phyloP scores from a whole-genome alignment of 2,888 invertebrate genomes.

The Melanargia galathea region DNA sequence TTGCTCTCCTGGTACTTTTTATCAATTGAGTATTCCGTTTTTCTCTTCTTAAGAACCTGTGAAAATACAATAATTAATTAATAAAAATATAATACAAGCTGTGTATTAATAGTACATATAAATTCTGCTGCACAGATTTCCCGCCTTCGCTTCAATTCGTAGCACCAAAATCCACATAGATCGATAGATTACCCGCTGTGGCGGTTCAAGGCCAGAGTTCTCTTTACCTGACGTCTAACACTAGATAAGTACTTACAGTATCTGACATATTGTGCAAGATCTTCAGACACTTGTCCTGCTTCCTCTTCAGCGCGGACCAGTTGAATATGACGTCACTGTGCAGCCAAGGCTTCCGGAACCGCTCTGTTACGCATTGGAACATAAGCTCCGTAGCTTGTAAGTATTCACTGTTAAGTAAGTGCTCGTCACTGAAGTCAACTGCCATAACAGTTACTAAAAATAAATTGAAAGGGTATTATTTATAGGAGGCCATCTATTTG shows the following conservation, averaged over 20 bases:
- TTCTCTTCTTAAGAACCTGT: not conserved
- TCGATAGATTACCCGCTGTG: too few relatives aligned
- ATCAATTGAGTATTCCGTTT: not conserved
- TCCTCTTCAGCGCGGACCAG: slow-evolving; percentile 56
- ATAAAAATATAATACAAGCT: too few relatives aligned
- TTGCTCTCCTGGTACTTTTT: not conserved
- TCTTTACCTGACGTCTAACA: too few relatives aligned
- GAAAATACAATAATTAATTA: too few relatives aligned
- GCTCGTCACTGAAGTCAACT: slow-evolving; percentile 60
- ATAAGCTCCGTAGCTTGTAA: slow-evolving; percentile 61
- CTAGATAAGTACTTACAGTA: slow-evolving; percentile 57
- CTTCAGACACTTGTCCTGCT: slow-evolving; percentile 59
- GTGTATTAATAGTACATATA: too few relatives aligned
- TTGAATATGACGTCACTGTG: slow-evolving; percentile 56
- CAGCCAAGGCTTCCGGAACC: slow-evolving; percentile 65
- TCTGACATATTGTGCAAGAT: slow-evolving; percentile 63
- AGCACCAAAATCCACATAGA: too few relatives aligned
- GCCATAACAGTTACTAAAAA: slow-evolving; percentile 63
- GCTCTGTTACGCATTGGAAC: slow-evolving; percentile 56
- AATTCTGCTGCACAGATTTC: too few relatives aligned
- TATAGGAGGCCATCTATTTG: too few relatives aligned
- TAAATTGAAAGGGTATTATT: not conserved
- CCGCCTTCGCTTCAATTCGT: too few relatives aligned
- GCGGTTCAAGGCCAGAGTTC: too few relatives aligned
- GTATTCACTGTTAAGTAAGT: slow-evolving; percentile 57